Percentiles rank a stretch among this genome's conserved stretches.
Evolutionary conservation across 64 coral and sea anemone species (phyloP).

Genomic region (Stylophora pistillata): DNA sequence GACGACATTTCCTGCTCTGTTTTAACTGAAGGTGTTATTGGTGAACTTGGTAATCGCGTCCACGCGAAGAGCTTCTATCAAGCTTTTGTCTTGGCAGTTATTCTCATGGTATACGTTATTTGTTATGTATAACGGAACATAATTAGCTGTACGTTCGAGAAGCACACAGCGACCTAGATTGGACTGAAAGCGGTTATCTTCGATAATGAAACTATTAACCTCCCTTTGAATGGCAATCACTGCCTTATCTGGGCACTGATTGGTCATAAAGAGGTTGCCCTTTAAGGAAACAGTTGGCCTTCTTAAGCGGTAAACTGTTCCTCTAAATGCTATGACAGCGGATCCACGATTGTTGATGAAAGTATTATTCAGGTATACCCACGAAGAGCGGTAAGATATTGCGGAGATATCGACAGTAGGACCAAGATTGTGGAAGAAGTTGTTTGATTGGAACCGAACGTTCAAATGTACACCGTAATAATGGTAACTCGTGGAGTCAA

Average conservation of each 20-base stretch:
- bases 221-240: conserved; percentile 29
- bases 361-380: conserved; percentile 37
- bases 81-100: neutral
- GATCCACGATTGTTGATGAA: conserved; percentile 54
- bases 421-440: conserved; percentile 44
- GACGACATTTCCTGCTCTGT: conserved; percentile 36
- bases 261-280: conserved; percentile 50
- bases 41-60: conserved; percentile 12
- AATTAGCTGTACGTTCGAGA: conserved; percentile 13
- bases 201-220: neutral
- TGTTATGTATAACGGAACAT: neutral
- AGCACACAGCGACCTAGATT: conserved; percentile 51
- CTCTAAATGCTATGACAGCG: neutral
- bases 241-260: conserved; percentile 50
- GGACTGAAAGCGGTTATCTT: conserved; percentile 45
- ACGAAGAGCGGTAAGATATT: neutral
- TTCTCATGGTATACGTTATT: conserved; percentile 51
- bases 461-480: neutral
- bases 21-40: conserved; percentile 58
- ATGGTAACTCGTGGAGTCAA: neutral
- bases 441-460: conserved; percentile 29
- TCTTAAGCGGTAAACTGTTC: neutral
- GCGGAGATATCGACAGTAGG: conserved; percentile 23
- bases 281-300: conserved; percentile 14
- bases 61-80: conserved; percentile 40